A percentile compares a stretch with the other conserved stretches of the same genome.
Conservation (phyloP, 2,888 invertebrate genomes). For the Parelbella ahira region DNA sequence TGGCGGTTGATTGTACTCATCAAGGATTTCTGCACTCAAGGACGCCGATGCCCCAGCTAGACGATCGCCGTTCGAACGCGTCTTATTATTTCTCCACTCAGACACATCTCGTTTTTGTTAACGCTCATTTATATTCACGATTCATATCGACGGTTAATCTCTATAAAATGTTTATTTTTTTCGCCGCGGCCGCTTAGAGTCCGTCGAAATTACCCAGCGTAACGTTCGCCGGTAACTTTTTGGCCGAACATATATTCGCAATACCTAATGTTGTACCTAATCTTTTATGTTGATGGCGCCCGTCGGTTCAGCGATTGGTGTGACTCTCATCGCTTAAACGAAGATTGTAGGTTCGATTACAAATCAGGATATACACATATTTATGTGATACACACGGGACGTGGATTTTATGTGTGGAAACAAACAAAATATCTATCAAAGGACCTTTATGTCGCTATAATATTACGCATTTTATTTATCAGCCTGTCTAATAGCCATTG, state of each 20-base stretch:
- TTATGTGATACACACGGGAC: too few species aligned
- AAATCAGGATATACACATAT: too few species aligned
- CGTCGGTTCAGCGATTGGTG: too few species aligned
- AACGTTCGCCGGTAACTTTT: constrained; percentile 10
- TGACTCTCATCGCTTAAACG: too few species aligned
- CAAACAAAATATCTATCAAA: too few species aligned
- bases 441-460: too few species aligned
- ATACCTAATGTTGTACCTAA: not conserved
- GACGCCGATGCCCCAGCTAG: constrained; percentile 75
- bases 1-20: constrained; percentile 81
- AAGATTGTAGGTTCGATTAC: too few species aligned
- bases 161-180: constrained; percentile 65
- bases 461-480: too few species aligned
- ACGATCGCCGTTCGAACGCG: constrained; percentile 66
- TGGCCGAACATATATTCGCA: constrained; percentile 1
- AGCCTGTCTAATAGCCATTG: too few species aligned
- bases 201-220: constrained; percentile 9
- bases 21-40: constrained; percentile 79
- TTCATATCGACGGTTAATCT: constrained; percentile 70
- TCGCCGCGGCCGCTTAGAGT: constrained; percentile 39
- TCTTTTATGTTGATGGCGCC: not conserved
- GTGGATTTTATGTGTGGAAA: too few species aligned
- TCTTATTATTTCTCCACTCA: constrained; percentile 74
- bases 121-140: constrained; percentile 76
- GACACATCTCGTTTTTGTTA: constrained; percentile 76